Evolutionary conservation across 2,797 vertebrate genomes (phyloP).

Genomic region (Acanthornis magna): DNA sequence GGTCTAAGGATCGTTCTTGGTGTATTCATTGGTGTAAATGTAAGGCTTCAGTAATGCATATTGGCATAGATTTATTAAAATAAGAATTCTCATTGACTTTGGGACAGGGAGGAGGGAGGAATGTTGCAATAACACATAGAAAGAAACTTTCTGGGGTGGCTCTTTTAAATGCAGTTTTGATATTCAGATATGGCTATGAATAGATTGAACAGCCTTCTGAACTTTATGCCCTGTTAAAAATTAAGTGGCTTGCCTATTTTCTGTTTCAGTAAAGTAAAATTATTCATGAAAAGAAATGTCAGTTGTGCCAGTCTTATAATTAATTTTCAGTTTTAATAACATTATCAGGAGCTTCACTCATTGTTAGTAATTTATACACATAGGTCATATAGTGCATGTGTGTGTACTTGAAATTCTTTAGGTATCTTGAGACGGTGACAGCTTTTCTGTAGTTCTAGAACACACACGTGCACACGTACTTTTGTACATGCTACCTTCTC

Average conservation of each 20-base stretch:
- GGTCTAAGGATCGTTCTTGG: neutral
- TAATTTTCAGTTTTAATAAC: neutral
- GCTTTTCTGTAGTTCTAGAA: neutral
- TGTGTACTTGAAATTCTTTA: neutral
- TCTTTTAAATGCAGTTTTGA: neutral
- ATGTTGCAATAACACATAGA: neutral
- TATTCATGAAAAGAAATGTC: neutral
- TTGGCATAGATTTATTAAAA: neutral
- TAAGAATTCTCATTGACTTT: neutral
- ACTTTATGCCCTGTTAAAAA: neutral
- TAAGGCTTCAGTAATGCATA: neutral
- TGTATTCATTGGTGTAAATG: neutral
- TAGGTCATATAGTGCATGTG: neutral
- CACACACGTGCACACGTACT: too few species aligned
- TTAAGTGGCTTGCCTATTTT: neutral
- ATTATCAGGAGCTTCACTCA: neutral
- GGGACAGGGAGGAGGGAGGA: neutral
- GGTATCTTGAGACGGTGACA: neutral
- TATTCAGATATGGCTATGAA: neutral
- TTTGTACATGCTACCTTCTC: neutral
- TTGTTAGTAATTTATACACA: neutral
- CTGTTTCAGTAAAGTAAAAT: neutral
- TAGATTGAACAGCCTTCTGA: neutral
- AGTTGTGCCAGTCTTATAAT: neutral
- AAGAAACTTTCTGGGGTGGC: neutral